Conservation (phyloP, 2,888 invertebrate genomes). For the Euplagia quadripunctaria region DNA sequence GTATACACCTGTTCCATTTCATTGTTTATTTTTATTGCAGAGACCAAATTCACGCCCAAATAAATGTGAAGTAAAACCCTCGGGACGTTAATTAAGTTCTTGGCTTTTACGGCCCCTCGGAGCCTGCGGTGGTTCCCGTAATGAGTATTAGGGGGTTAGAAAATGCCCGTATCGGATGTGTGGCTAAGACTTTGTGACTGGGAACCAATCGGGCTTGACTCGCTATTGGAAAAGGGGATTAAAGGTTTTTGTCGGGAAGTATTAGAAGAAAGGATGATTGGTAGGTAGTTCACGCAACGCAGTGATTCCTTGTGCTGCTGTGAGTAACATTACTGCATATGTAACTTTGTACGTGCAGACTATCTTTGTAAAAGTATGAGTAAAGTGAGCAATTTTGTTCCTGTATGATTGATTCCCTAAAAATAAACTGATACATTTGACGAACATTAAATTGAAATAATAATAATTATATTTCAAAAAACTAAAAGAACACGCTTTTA, state of each 20-base stretch:
- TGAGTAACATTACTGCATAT: neutral
- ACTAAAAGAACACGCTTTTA: too few relatives aligned
- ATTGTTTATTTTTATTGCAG: slow-evolving; percentile 81
- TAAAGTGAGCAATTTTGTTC: too few relatives aligned
- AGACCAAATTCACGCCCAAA: slow-evolving; percentile 79
- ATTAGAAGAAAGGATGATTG: slow-evolving; percentile 18
- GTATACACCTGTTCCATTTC: slow-evolving; percentile 49
- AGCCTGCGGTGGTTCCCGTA: slow-evolving; percentile 65
- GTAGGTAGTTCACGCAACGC: slow-evolving; percentile 2
- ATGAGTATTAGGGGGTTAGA: slow-evolving; percentile 66
- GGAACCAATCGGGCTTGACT: slow-evolving; percentile 54
- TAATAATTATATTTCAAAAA: too few relatives aligned
- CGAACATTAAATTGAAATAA: too few relatives aligned
- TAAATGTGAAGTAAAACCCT: slow-evolving; percentile 74
- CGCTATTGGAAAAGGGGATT: slow-evolving; percentile 42
- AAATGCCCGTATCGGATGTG: slow-evolving; percentile 57
- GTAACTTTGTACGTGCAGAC: neutral
- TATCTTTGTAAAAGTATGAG: neutral
- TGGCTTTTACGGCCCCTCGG: slow-evolving; percentile 73
- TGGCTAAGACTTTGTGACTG: slow-evolving; percentile 57
- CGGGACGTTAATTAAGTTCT: slow-evolving; percentile 82
- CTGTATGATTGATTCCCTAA: too few relatives aligned
- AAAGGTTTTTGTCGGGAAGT: slow-evolving; percentile 35
- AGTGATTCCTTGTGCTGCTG: slow-evolving; percentile 9
- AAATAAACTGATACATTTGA: too few relatives aligned